phyloP scores from a whole-genome alignment of 2,888 invertebrate species.

The Habrosyne pyritoides region DNA sequence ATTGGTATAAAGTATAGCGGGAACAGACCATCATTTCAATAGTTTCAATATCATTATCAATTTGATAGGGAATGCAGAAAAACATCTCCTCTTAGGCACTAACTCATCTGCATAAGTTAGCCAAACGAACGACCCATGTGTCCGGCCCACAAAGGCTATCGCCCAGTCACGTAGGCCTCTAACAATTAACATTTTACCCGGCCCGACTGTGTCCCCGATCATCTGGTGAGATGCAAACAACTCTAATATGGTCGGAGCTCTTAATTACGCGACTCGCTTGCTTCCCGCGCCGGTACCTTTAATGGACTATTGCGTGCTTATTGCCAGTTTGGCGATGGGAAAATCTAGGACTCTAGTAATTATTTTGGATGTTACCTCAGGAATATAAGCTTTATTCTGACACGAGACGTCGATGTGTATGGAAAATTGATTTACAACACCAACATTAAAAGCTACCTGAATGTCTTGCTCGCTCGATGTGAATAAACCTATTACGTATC shows the following conservation, averaged over 20 bases:
- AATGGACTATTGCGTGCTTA: constrained; percentile 16
- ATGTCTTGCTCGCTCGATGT: background rate
- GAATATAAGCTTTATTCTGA: background rate
- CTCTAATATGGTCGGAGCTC: constrained; percentile 40
- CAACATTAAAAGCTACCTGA: background rate
- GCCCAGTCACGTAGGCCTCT: constrained; percentile 29
- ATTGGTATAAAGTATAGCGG: background rate
- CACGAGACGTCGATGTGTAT: background rate
- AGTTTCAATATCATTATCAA: too few species aligned
- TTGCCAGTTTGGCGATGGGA: constrained; percentile 5
- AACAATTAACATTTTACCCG: constrained; percentile 41
- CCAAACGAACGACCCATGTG: constrained; percentile 6
- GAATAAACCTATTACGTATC: background rate
- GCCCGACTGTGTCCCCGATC: constrained; percentile 15
- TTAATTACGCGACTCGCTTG: constrained; percentile 30
- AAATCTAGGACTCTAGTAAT: constrained; percentile 5
- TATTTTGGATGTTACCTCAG: background rate
- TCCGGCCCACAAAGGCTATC: constrained; percentile 29
- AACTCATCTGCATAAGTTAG: background rate
- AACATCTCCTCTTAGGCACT: too few species aligned
- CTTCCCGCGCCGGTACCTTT: constrained; percentile 16
- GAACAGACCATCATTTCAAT: too few species aligned
- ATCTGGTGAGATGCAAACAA: constrained; percentile 31
- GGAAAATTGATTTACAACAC: background rate
- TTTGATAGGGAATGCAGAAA: too few species aligned